Percentiles rank a stretch among this genome's conserved stretches.
These are phyloP conservation scores for Lutraria lutraria DNA, from an alignment of 2,888 invertebrate species.

Conservation along the genomic window DNA sequence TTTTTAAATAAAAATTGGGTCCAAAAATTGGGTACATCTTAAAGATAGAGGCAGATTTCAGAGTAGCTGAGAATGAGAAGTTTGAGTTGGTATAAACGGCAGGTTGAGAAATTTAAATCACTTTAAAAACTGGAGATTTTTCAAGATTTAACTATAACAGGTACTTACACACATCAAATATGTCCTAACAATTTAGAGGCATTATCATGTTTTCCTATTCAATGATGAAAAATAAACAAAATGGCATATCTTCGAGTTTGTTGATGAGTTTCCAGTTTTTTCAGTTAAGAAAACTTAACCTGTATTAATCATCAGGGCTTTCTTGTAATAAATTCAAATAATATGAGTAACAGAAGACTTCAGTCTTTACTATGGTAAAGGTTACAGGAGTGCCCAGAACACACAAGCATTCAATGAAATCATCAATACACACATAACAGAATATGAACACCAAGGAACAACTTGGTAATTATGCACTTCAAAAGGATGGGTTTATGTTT, in stretches of 20 bases:
- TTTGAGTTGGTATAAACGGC: too few relatives aligned
- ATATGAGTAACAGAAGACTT: slow-evolving; percentile 1
- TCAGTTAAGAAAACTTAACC: slow-evolving; percentile 33
- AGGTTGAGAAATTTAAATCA: too few relatives aligned
- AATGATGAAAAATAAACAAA: too few relatives aligned
- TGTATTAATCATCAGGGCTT: slow-evolving; percentile 41
- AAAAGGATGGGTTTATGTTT: background rate
- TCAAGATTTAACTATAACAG: too few relatives aligned
- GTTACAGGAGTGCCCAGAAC: slow-evolving; percentile 5
- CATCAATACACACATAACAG: background rate
- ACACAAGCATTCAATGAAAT: background rate
- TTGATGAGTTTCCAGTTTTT: slow-evolving; percentile 30
- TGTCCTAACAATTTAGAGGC: too few relatives aligned
- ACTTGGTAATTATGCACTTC: background rate
- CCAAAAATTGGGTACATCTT: too few relatives aligned
- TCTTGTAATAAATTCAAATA: slow-evolving; percentile 42
- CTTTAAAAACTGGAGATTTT: too few relatives aligned
- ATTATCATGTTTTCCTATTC: too few relatives aligned
- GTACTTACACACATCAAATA: too few relatives aligned
- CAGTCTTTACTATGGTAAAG: background rate
- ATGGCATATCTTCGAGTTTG: background rate
- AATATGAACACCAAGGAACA: background rate
- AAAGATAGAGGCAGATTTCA: too few relatives aligned
- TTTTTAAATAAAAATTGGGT: too few relatives aligned
- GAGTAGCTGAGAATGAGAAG: too few relatives aligned